These are phyloP conservation scores for Polypterus senegalus DNA, from an alignment of 2,113 vertebrate genomes.

Conservation along the genomic window DNA sequence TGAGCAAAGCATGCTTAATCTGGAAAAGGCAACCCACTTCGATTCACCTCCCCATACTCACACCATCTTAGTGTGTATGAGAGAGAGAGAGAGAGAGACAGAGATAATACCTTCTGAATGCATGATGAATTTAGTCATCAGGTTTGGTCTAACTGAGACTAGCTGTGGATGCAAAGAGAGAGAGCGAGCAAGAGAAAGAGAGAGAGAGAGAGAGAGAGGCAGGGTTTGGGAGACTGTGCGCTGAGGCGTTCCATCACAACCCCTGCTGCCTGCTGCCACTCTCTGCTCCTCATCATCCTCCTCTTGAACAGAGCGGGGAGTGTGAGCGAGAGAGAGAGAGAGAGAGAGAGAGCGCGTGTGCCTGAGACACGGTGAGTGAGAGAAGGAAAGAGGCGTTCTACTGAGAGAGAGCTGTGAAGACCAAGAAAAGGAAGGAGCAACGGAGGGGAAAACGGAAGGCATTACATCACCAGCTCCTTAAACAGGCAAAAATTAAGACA, in stretches of 20 bases:
- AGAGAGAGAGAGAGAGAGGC: conserved; percentile 44
- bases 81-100: conserved; percentile 17
- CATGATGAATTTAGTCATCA: conserved; percentile 63
- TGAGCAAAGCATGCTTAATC: not conserved
- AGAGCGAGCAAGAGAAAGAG: conserved; percentile 26
- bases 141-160: conserved; percentile 48
- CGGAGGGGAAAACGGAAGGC: no score
- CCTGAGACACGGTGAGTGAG: conserved; percentile 20
- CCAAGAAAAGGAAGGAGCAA: no score
- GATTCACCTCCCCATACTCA: conserved; percentile 3
- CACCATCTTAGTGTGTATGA: conserved; percentile 24
- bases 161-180: conserved; percentile 31
- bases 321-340: conserved; percentile 24
- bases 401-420: no score
- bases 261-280: conserved; percentile 44
- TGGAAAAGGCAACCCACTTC: not conserved
- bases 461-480: no score
- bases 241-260: conserved; percentile 72
- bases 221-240: conserved; percentile 47
- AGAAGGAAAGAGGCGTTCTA: conserved; percentile 23
- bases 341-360: conserved; percentile 32
- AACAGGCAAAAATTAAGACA: no score
- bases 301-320: conserved; percentile 27
- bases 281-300: conserved; percentile 52
- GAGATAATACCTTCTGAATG: conserved; percentile 70